Conservation (phyloP, 2,113 vertebrate species). For the Machaerirhynchus nigripectus region DNA sequence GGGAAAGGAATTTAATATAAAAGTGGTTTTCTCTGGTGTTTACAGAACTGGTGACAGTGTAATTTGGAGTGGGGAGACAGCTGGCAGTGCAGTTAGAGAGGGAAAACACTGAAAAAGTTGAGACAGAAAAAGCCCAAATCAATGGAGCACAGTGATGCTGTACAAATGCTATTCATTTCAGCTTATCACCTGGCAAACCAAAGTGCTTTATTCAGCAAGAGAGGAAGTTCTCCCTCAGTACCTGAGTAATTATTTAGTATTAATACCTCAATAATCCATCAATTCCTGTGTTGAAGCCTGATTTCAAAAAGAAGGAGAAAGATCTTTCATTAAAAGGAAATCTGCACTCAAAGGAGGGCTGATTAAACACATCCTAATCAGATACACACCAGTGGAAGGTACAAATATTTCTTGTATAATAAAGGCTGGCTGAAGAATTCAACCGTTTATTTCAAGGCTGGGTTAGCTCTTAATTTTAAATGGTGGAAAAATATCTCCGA, state of each 20-base stretch:
- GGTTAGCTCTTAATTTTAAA: neutral
- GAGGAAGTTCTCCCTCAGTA: neutral
- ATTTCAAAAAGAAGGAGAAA: neutral
- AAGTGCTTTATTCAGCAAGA: neutral
- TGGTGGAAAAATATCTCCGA: neutral
- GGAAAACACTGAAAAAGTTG: neutral
- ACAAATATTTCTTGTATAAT: neutral
- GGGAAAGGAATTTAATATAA: slow-evolving; percentile 35
- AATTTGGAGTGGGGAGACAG: neutral
- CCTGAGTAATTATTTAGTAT: neutral
- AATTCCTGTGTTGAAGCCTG: neutral
- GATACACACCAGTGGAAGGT: accelerated
- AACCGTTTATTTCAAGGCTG: neutral
- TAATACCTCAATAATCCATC: neutral
- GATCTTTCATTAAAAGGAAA: neutral
- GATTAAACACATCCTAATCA: neutral
- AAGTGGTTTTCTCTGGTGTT: neutral
- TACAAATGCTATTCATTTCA: neutral
- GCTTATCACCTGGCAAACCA: neutral
- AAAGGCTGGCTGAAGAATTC: neutral
- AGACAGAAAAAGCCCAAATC: neutral
- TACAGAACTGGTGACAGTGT: neutral
- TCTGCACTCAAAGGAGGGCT: neutral
- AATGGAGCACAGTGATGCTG: neutral
- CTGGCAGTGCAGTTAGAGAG: neutral